Base-by-base conservation (phyloP, 92 coral and sea anemone species). In the Meandrina meandrites region DNA sequence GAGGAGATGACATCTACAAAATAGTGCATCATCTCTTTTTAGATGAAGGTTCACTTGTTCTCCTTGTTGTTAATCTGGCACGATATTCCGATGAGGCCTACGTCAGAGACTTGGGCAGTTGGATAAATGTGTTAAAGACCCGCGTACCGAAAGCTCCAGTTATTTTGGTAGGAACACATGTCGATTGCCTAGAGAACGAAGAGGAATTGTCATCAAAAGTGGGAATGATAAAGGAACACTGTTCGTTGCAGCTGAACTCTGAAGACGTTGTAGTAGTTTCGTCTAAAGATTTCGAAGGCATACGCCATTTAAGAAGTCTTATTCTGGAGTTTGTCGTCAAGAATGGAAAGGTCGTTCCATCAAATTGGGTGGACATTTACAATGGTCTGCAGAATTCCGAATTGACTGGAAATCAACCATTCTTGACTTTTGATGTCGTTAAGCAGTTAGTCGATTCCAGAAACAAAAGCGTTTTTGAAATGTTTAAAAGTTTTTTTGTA, bases 11-110 rank as follows among this genome's bases (percentile, higher is more conserved):
- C 30, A 84, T 89, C 80, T 93, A 93, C 69, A 75, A 81, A 50
- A 75, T 93, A 13, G 95, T 88, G 22, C 95, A 93, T 70, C 95
- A 86, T 32, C 88, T 93, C 60, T 93, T 93, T 73, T 83, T 90
- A 27, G 95, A 91, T 80, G 83, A 85, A 74, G 73, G 79, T 62
- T 87, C 95, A 10, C 79, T 93, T 16, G 86, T 93, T 30, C 86
- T 88, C 31, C 85, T 93, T 8, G 90, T 88, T 16, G 88, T 93
- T 19, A 88, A 85, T 79, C 79, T 93, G 76, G 76, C 81, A 3
- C 84, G 90, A 62, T 93, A 93, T 87, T 31, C 83, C 24, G 91
- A 73, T 4, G 78, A 84, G 62, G 62, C 47, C 54, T 93, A 70
- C 77, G 73, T 75, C 48, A 86, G 88, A 54, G 84, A 89, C 47